A percentile compares a stretch with the other conserved stretches of the same genome.
These are phyloP conservation scores for Hesperophylax magnus DNA, from an alignment of 1,140 invertebrate species.

Conservation along the genomic window DNA sequence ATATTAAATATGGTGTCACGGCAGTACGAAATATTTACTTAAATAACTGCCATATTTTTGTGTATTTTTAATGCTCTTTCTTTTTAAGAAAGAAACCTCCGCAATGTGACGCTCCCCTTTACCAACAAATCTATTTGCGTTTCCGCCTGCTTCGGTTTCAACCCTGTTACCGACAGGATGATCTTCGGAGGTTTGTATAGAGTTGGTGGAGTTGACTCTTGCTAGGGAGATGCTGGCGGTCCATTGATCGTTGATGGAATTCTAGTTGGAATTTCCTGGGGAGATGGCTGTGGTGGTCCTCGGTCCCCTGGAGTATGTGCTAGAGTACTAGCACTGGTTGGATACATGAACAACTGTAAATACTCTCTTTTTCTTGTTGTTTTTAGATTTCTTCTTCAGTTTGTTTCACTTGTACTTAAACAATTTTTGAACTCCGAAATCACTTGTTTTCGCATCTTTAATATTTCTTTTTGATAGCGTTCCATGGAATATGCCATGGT, in stretches of 20 bases:
- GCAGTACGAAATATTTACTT: no score
- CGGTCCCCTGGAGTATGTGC: slow-evolving; percentile 81
- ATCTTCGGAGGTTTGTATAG: slow-evolving; percentile 75
- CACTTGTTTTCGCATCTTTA: no score
- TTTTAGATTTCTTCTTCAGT: no score
- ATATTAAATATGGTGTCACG: no score
- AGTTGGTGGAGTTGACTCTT: slow-evolving; percentile 59
- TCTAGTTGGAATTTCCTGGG: slow-evolving; percentile 82
- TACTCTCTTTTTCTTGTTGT: no score
- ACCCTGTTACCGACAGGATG: slow-evolving; percentile 74
- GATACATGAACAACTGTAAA: slow-evolving; percentile 64
- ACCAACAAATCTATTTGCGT: slow-evolving; percentile 59
- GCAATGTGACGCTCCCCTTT: slow-evolving; percentile 64
- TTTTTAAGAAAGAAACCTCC: slow-evolving; percentile 61
- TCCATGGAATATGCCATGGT: no score
- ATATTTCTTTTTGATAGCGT: no score
- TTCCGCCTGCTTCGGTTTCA: slow-evolving; percentile 56
- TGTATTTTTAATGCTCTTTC: no score
- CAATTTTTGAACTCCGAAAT: no score
- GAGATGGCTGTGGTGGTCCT: slow-evolving; percentile 76
- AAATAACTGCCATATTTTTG: no score
- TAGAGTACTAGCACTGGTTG: slow-evolving; percentile 76
- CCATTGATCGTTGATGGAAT: slow-evolving; percentile 69
- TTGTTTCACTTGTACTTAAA: no score
- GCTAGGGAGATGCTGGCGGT: slow-evolving; percentile 74